Conservation (phyloP, 2,113 vertebrate species). For the Chrysochloris asiatica region DNA sequence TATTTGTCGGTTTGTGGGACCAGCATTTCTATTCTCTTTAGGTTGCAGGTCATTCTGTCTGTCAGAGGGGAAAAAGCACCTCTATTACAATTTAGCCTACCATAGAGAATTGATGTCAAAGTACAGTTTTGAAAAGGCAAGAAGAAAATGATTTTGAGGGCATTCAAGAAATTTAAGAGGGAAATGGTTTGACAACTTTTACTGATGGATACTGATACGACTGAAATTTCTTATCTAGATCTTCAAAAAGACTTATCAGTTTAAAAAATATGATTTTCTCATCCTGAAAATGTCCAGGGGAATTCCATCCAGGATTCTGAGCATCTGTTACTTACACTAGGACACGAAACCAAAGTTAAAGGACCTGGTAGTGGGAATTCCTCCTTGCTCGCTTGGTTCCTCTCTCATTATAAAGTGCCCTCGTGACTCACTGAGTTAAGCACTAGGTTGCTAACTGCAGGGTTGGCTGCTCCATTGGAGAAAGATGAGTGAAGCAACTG, state of each 20-base stretch:
- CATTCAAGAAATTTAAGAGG: not conserved
- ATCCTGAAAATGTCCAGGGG: not conserved
- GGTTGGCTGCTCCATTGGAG: too few relatives aligned
- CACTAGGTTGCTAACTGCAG: too few relatives aligned
- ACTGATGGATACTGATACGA: not conserved
- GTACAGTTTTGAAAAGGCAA: not conserved
- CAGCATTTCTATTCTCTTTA: not conserved
- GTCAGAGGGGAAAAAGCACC: not conserved
- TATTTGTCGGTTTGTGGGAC: not conserved
- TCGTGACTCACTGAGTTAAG: too few relatives aligned
- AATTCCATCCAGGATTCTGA: not conserved
- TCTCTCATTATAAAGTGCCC: too few relatives aligned
- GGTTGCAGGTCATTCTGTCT: not conserved
- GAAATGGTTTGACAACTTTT: not conserved
- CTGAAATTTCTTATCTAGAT: not conserved
- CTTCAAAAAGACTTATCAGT: not conserved
- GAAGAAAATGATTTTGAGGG: conserved; percentile 11
- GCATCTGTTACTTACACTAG: not conserved
- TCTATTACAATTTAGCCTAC: not conserved
- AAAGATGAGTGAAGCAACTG: too few relatives aligned
- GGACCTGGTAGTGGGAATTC: not conserved
- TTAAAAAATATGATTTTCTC: conserved; percentile 1
- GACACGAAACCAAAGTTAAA: not conserved
- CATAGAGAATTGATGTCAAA: not conserved
- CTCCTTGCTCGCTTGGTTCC: not conserved